phyloP scores from a whole-genome alignment of 92 coral and sea anemone genomes.

The Chrysogorgia sp. region DNA sequence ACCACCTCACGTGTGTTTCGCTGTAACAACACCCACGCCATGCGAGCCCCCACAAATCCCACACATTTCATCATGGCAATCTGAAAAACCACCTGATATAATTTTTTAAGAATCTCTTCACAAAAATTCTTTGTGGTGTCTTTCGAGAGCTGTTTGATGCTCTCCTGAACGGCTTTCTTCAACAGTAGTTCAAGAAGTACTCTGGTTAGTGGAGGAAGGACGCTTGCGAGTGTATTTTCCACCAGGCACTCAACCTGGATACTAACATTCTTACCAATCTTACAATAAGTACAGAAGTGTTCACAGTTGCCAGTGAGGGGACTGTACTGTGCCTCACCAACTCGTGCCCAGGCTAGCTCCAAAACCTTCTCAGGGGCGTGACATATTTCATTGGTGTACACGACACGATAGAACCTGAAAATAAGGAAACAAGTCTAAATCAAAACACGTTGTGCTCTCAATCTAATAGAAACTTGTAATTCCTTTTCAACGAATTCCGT shows the following conservation, averaged over 20 bases:
- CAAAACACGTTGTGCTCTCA: neutral
- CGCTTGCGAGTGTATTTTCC: conserved; percentile 13
- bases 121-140: neutral
- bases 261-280: conserved; percentile 15
- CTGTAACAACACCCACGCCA: conserved; percentile 16
- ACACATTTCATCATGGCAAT: conserved; percentile 29
- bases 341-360: conserved; percentile 26
- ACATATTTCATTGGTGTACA: neutral
- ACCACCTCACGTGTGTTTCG: conserved; percentile 20
- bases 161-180: conserved; percentile 33
- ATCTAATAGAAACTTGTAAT: no score
- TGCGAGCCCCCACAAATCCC: conserved; percentile 20
- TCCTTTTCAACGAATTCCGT: no score
- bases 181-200: conserved; percentile 23
- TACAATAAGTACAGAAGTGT: conserved; percentile 42
- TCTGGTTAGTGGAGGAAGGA: conserved; percentile 21
- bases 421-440: neutral
- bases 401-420: conserved; percentile 32
- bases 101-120: conserved; percentile 7
- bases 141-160: conserved; percentile 22
- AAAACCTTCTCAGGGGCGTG: conserved; percentile 27
- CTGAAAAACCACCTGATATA: conserved; percentile 23
- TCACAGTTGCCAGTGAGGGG: conserved; percentile 27
- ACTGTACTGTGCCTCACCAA: conserved; percentile 18
- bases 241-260: conserved; percentile 6